Base-by-base conservation (phyloP, 2,888 invertebrate species). In the Epinotia nisella region DNA sequence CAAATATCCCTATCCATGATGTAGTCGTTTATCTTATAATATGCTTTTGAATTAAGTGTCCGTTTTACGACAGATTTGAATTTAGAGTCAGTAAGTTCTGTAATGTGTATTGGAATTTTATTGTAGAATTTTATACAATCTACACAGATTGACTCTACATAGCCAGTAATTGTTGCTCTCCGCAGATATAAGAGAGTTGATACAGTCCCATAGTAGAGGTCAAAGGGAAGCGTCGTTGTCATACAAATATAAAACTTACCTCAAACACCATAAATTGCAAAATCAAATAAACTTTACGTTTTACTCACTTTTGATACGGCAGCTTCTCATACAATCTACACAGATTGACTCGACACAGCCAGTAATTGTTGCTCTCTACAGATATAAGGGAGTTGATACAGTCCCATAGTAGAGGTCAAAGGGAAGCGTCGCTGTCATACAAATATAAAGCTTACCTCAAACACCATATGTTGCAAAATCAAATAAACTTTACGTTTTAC, bases 131-230 rank as follows among this genome's bases (percentile, higher is more conserved):
- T n/a, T n/a, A n/a, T n/a, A n/a, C n/a, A n/a, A n/a, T n/a, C 24
- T 24, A 24, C 24, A 24, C 24, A 24, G 24, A 24, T 24, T 24
- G 24, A 24, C 24, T 24, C 24, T n/a, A 60, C 98, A 96, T 64
- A 98, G 92, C 97, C 98, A 98, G 87, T 98, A 98, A 0, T 96
- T 95, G 87, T 97, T 97, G 56, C 93, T 91, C 71, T 95, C 95
- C 1, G 97, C 92, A 35, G 90, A 87, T 11, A 96, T 94, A 88
- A 21, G 94, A n/a, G n/a, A 88, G 75, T 95, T 94, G 60, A 98
- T 86, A 5, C 96, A 85, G 15, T 94, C 91, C 17, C 95, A 86
- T 4, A 95, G 90, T 13, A 94, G 81, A 1, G 88, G 80, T 88
- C 95, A 95, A 76, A 95, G 94, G 10, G 94, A 86, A 62, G 96